phyloP scores from a whole-genome alignment of 2,797 vertebrate species.

The Tapera naevia region DNA sequence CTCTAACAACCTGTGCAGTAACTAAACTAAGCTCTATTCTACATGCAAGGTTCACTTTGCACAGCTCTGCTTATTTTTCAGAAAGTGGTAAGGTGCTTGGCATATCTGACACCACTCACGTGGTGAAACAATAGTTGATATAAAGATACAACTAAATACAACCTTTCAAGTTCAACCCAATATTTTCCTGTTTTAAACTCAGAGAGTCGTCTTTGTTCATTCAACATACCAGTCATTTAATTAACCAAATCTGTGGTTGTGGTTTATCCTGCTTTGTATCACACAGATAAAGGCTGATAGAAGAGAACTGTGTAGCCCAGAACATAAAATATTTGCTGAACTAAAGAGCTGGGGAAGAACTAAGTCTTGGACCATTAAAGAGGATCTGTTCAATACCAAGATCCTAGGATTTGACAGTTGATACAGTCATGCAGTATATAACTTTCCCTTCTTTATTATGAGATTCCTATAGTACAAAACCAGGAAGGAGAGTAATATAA shows the following conservation, averaged over 20 bases:
- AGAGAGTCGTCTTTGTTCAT: background rate
- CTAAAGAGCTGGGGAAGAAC: background rate
- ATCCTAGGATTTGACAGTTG: slow-evolving; percentile 35
- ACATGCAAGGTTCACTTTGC: background rate
- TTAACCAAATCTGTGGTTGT: background rate
- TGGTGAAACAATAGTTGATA: slow-evolving; percentile 19
- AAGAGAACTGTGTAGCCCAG: background rate
- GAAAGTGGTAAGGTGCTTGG: background rate
- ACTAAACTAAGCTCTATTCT: background rate
- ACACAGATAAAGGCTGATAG: slow-evolving; percentile 31
- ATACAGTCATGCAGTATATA: background rate
- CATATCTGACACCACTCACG: background rate
- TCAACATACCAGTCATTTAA: slow-evolving; percentile 31
- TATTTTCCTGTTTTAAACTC: background rate
- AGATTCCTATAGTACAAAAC: background rate
- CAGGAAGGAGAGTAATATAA: background rate
- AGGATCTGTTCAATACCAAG: slow-evolving; percentile 54
- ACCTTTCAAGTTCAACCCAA: slow-evolving; percentile 20
- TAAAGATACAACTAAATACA: background rate
- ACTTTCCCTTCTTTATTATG: slow-evolving; percentile 28
- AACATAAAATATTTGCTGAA: slow-evolving; percentile 22
- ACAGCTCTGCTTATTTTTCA: background rate
- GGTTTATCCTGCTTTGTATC: slow-evolving; percentile 52
- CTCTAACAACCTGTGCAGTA: background rate
- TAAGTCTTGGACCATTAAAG: slow-evolving; percentile 3